A percentile compares a stretch with the other conserved stretches of the same genome.
phyloP scores from a whole-genome alignment of 2,888 invertebrate species.

The Leptinotarsa tumamoca region DNA sequence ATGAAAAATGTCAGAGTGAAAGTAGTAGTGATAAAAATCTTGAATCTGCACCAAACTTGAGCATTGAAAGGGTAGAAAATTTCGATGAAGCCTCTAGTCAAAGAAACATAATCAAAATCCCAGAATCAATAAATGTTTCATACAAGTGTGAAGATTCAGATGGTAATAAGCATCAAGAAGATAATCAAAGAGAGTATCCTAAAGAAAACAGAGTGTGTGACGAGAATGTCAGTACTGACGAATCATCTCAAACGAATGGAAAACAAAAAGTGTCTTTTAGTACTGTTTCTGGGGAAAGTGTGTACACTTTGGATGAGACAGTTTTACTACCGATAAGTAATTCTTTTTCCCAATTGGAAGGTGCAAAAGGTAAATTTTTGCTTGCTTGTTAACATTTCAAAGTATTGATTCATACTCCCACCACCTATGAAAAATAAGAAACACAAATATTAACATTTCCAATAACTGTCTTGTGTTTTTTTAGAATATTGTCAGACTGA shows the following conservation, averaged over 20 bases:
- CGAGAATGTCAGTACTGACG: not conserved
- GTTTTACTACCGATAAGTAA: not conserved
- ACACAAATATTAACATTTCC: too few relatives aligned
- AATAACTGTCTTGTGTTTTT: too few relatives aligned
- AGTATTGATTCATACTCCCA: not conserved
- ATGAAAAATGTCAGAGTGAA: not conserved
- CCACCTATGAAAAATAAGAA: not conserved
- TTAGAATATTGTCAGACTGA: too few relatives aligned
- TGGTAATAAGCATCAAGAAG: not conserved
- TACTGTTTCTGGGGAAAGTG: not conserved
- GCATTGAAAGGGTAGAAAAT: not conserved
- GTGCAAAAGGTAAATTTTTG: not conserved
- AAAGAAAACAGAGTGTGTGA: not conserved
- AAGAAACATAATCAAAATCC: slow-evolving; percentile 16
- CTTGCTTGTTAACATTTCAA: not conserved
- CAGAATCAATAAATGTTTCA: not conserved
- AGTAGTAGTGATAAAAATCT: not conserved
- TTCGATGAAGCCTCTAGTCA: not conserved
- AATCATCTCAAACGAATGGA: not conserved
- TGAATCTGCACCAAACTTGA: not conserved
- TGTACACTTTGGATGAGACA: slow-evolving; percentile 10
- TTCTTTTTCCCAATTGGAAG: not conserved
- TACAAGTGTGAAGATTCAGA: not conserved
- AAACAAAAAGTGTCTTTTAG: not conserved
- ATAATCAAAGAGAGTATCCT: not conserved